Percentiles rank a stretch among this genome's conserved stretches.
phyloP scores from a whole-genome alignment of 2,113 vertebrate genomes.

The Bambusicola thoracicus region DNA sequence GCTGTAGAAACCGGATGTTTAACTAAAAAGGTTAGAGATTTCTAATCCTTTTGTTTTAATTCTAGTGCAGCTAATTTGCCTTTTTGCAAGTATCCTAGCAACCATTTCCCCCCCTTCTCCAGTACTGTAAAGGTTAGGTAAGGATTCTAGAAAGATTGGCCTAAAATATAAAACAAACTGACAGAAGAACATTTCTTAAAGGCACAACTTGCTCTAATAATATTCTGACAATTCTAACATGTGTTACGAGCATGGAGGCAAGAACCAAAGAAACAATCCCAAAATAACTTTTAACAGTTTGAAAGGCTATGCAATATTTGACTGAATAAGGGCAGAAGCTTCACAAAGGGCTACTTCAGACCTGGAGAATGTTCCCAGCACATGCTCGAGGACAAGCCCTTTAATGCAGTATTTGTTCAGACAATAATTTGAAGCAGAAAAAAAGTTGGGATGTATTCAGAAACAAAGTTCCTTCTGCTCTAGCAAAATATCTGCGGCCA shows the following conservation, averaged over 20 bases:
- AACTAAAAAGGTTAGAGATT: slow-evolving; percentile 38
- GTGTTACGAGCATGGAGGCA: not conserved
- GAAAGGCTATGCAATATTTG: not conserved
- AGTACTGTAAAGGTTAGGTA: slow-evolving; percentile 60
- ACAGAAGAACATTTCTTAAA: slow-evolving; percentile 44
- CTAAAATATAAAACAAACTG: slow-evolving; percentile 52
- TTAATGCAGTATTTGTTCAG: not conserved
- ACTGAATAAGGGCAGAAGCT: not conserved
- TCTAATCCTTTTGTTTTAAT: slow-evolving; percentile 64
- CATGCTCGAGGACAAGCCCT: not conserved
- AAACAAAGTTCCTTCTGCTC: not conserved
- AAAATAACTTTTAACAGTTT: not conserved
- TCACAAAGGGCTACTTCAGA: not conserved
- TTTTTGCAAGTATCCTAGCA: slow-evolving; percentile 75
- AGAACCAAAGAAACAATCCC: not conserved
- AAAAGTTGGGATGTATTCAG: not conserved
- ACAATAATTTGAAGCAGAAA: not conserved
- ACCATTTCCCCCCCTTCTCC: not conserved
- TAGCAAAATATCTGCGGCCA: not conserved
- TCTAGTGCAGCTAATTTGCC: slow-evolving; percentile 61
- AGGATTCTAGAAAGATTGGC: slow-evolving; percentile 50
- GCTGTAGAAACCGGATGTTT: not conserved
- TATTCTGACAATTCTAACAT: not conserved
- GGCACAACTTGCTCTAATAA: not conserved
- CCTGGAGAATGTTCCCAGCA: not conserved